Evolutionary conservation across 2,888 invertebrate genomes (phyloP).

Genomic region (Xanthorhoe designata): DNA sequence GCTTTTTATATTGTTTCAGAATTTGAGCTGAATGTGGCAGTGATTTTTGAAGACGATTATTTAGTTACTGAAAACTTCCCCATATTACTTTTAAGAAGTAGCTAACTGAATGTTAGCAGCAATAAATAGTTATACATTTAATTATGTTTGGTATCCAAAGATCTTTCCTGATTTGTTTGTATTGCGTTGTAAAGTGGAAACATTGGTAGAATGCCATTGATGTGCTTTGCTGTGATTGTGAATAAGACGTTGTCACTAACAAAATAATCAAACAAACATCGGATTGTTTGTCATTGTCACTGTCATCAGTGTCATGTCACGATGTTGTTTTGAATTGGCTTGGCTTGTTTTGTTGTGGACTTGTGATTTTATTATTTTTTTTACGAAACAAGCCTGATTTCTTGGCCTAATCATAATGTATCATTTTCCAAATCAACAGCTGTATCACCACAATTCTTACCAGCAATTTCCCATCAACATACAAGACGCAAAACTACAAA

Average conservation of each 20-base stretch:
- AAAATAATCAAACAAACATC: too few species aligned
- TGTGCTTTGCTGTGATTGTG: constrained; percentile 3
- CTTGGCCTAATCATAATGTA: constrained; percentile 44
- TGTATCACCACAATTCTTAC: constrained; percentile 49
- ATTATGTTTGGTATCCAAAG: background rate
- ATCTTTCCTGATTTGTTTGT: background rate
- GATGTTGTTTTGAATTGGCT: background rate
- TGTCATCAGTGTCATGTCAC: too few species aligned
- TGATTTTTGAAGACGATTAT: constrained; percentile 97
- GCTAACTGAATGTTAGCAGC: constrained; percentile 41
- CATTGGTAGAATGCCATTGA: background rate
- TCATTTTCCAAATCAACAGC: constrained; percentile 66
- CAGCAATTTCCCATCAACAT: constrained; percentile 46
- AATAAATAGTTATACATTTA: constrained; percentile 21
- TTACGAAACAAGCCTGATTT: background rate
- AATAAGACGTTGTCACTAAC: background rate
- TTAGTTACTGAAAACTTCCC: constrained; percentile 98
- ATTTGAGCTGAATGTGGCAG: constrained; percentile 96
- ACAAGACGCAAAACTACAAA: constrained; percentile 42
- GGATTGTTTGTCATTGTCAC: too few species aligned
- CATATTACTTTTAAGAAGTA: constrained; percentile 81
- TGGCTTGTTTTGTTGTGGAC: constrained; percentile 4
- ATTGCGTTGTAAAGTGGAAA: background rate
- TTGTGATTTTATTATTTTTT: background rate
- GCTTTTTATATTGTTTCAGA: constrained; percentile 86